Evolutionary conservation across 2,113 vertebrate species (phyloP).

Genomic region (Ctenodactylus gundi): DNA sequence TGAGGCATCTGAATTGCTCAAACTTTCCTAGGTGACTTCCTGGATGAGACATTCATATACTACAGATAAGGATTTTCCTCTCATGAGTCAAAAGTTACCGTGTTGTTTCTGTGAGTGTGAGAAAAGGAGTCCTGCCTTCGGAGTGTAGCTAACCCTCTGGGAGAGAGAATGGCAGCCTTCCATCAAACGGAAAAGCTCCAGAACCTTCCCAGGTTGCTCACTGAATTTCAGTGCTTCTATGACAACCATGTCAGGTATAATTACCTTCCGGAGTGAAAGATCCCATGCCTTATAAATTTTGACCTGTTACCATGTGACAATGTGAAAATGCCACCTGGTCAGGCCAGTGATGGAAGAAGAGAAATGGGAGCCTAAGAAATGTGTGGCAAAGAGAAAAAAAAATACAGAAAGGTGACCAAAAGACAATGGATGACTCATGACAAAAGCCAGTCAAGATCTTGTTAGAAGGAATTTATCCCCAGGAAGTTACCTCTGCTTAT

Average conservation of each 20-base stretch:
- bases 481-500: neutral
- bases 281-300: neutral
- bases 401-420: neutral
- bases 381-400: neutral
- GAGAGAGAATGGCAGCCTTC: neutral
- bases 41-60: neutral
- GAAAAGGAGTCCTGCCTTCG: neutral
- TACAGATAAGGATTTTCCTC: conserved; percentile 34
- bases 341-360: neutral
- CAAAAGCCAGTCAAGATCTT: neutral
- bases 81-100: conserved; percentile 1
- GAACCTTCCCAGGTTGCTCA: neutral
- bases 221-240: neutral
- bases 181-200: conserved; percentile 4
- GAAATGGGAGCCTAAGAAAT: neutral
- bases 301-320: neutral
- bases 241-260: neutral
- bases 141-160: neutral
- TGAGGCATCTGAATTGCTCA: conserved; percentile 9
- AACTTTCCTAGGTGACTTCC: conserved; percentile 16
- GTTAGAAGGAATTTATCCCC: neutral
- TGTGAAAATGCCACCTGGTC: neutral
- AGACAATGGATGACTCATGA: neutral
- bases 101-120: conserved; percentile 48
- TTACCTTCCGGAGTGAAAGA: neutral